phyloP scores from a whole-genome alignment of 2,888 invertebrate genomes.

The Agrochola circellaris region DNA sequence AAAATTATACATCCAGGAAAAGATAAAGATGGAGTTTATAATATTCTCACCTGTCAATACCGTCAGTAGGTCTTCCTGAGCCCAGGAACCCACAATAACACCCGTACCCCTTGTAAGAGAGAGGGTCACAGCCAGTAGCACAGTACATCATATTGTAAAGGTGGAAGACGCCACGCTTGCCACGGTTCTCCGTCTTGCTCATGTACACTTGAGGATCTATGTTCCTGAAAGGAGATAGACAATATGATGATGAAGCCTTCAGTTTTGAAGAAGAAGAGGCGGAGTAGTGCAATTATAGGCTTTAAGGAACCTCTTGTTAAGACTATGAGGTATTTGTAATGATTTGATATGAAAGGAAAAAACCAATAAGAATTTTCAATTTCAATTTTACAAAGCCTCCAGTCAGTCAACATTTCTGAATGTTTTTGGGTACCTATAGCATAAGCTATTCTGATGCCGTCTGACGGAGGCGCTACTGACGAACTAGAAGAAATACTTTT shows the following conservation, averaged over 20 bases:
- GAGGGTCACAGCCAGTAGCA: conserved; percentile 95
- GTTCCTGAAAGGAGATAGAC: conserved; percentile 68
- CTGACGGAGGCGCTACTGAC: background rate
- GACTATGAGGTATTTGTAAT: too few species aligned
- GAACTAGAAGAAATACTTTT: background rate
- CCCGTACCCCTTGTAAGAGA: conserved; percentile 96
- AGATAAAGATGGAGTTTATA: background rate
- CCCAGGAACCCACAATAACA: conserved; percentile 97
- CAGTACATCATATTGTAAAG: conserved; percentile 97
- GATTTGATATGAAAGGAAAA: background rate
- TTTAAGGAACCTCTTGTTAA: too few species aligned
- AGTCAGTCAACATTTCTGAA: too few species aligned
- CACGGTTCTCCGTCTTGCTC: conserved; percentile 85
- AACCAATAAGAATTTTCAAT: background rate
- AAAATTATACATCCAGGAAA: background rate
- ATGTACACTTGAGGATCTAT: conserved; percentile 76
- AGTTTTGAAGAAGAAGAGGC: background rate
- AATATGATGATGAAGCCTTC: background rate
- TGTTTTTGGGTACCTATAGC: too few species aligned
- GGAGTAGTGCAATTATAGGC: too few species aligned
- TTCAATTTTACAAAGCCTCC: too few species aligned
- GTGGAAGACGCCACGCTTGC: conserved; percentile 94
- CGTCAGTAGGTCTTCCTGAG: conserved; percentile 58
- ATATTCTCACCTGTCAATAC: conserved; percentile 54
- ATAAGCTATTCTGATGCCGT: too few species aligned